Conservation (phyloP, 2,888 invertebrate genomes). For the Acrobasis consociella region DNA sequence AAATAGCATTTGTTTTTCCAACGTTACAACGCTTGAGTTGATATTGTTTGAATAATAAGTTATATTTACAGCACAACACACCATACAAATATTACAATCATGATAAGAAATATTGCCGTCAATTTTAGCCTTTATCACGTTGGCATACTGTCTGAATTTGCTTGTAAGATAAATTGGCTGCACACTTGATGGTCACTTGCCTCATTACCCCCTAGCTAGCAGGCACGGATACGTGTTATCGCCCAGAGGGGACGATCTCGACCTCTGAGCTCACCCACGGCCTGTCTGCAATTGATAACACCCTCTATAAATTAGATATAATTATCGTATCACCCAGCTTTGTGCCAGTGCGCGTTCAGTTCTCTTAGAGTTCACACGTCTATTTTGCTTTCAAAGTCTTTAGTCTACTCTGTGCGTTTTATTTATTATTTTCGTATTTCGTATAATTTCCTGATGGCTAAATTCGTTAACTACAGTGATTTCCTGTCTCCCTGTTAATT, state of each 20-base stretch:
- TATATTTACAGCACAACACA: not conserved
- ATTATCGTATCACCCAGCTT: conserved; percentile 41
- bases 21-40: conserved; percentile 3
- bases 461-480: conserved; percentile 65
- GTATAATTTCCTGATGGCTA: conserved; percentile 67
- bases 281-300: conserved; percentile 65
- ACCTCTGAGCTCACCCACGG: conserved; percentile 57
- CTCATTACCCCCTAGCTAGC: conserved; percentile 75
- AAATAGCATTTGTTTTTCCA: conserved; percentile 13
- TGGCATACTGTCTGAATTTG: conserved; percentile 1
- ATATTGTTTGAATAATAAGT: conserved; percentile 15
- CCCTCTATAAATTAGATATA: conserved; percentile 63
- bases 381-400: conserved; percentile 9
- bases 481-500: conserved; percentile 70
- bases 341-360: conserved; percentile 47
- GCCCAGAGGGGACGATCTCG: conserved; percentile 52
- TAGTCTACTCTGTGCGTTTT: conserved; percentile 17
- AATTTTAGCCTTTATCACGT: conserved; percentile 3
- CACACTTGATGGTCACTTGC: conserved; percentile 33
- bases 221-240: conserved; percentile 68
- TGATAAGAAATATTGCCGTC: not conserved
- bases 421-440: conserved; percentile 33
- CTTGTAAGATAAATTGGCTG: not conserved
- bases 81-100: conserved; percentile 6
- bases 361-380: conserved; percentile 43